phyloP scores from a whole-genome alignment of 2,113 vertebrate genomes.

The Microcebus lehilahytsara region DNA sequence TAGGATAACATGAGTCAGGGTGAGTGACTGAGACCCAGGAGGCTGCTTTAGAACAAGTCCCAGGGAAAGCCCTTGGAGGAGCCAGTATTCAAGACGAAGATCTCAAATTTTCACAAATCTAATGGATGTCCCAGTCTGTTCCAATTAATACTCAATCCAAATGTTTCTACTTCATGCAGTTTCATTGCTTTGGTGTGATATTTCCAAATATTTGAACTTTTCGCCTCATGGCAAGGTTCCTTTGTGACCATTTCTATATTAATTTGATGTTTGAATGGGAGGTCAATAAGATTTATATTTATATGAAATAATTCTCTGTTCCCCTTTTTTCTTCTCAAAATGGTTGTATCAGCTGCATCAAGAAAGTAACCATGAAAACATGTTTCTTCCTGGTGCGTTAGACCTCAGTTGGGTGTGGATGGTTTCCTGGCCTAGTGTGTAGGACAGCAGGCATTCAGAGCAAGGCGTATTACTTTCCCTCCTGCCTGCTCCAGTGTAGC shows the following conservation, averaged over 20 bases:
- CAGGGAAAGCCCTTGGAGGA: neutral
- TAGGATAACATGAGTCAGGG: neutral
- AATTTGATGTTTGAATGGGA: constrained; percentile 1
- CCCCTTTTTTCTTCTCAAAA: neutral
- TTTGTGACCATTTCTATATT: neutral
- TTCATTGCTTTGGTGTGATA: constrained; percentile 18
- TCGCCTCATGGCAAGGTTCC: neutral
- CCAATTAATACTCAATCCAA: neutral
- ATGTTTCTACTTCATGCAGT: neutral
- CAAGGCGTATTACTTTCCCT: neutral
- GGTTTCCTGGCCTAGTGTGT: neutral
- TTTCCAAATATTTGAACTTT: constrained; percentile 34
- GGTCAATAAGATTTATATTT: neutral
- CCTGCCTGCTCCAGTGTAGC: neutral
- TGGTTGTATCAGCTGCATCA: neutral
- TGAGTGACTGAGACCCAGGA: neutral
- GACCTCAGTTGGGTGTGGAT: neutral
- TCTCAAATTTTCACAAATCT: neutral
- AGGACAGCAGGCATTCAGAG: neutral
- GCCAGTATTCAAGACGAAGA: neutral
- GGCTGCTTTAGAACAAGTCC: neutral
- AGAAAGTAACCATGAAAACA: neutral
- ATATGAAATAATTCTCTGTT: neutral
- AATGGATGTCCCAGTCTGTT: neutral
- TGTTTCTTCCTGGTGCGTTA: neutral